Percentiles rank a stretch among this genome's conserved stretches.
Evolutionary conservation across 2,113 vertebrate species (phyloP).

Genomic region (Tricholaema leucomelas): DNA sequence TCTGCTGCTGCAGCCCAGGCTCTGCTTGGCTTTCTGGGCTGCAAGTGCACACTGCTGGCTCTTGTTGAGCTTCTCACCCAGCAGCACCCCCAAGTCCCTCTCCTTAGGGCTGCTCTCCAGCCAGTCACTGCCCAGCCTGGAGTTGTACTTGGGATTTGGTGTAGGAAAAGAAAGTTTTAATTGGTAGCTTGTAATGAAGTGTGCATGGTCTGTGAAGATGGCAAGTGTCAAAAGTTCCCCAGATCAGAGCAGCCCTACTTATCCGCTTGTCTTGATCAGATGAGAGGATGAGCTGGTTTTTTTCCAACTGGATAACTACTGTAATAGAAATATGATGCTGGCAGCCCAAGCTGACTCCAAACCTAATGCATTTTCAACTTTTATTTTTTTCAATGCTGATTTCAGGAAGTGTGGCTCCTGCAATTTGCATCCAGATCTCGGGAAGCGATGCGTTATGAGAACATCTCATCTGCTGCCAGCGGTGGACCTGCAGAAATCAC

Average conservation of each 20-base stretch:
- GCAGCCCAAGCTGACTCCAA: slow-evolving; percentile 35
- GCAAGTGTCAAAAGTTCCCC: background rate
- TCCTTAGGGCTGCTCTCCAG: too few relatives aligned
- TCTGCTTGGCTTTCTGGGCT: too few relatives aligned
- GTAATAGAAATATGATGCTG: slow-evolving; percentile 51
- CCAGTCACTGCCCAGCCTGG: too few relatives aligned
- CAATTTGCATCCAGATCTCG: slow-evolving; percentile 26
- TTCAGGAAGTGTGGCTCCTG: slow-evolving; percentile 35
- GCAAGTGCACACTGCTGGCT: too few relatives aligned
- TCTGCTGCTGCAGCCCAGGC: too few relatives aligned
- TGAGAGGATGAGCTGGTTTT: background rate
- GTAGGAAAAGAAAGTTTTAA: background rate
- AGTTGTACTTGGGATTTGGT: too few relatives aligned
- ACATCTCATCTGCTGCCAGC: background rate
- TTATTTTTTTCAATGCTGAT: slow-evolving; percentile 50
- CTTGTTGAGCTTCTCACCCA: too few relatives aligned
- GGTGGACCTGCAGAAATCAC: background rate
- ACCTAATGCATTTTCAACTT: slow-evolving; percentile 34
- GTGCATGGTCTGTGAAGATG: background rate
- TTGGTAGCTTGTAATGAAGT: background rate
- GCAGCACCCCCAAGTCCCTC: too few relatives aligned
- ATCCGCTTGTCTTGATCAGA: background rate
- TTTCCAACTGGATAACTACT: slow-evolving; percentile 45
- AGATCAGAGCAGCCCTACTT: background rate
- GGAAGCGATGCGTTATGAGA: slow-evolving; percentile 16